Base-by-base conservation (phyloP, 2,113 vertebrate species). In the Mirza zaza region DNA sequence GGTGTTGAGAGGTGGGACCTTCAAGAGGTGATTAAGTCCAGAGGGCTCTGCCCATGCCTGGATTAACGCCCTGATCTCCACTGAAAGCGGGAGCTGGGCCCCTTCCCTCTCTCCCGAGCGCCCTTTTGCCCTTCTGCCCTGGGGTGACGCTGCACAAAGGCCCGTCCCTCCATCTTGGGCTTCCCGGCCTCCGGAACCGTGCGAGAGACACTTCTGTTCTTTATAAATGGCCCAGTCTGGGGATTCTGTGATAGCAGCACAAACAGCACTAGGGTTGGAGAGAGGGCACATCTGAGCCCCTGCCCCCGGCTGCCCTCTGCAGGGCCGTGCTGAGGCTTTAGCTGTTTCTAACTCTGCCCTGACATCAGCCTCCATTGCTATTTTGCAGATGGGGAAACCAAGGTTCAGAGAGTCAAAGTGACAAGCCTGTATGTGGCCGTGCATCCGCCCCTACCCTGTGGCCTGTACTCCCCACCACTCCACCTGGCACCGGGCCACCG, bases 301-400 rank as follows among this genome's bases (percentile, higher is more conserved):
- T 45, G 45, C 45, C 36, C 11, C 27, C 21, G 39, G 75, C 55
- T 1, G 0, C 73, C 82, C 65, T 45, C 55, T 3, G 45, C 6
- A 17, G 42, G 45, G 5, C 0, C 0, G 1, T 36, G 34, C 82
- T 5, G 7, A 8, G 20, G 15, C 18, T 8, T 63, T 2, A 45
- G 75, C 55, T 1, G 0, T 59, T 77, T 45, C 59, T 10, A 2
- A 11, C 2, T 10, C 3, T 48, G 25, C 3, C 63, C 48, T 21
- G 6, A 5, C 25, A 1, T 9, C 34, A 4, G n/a, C 48, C 7
- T 34, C 3, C 88, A 8, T 18, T 2, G 3, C 34, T 1, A 6
- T 39, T 61, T 39, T 25, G 36, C 63, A 57, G 57, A 63, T 21
- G 17, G 59, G 21, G 42, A 48, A 21, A n/a, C 6, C 6, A 13